Evolutionary conservation across 2,113 vertebrate species (phyloP).

Genomic region (Rana temporaria): DNA sequence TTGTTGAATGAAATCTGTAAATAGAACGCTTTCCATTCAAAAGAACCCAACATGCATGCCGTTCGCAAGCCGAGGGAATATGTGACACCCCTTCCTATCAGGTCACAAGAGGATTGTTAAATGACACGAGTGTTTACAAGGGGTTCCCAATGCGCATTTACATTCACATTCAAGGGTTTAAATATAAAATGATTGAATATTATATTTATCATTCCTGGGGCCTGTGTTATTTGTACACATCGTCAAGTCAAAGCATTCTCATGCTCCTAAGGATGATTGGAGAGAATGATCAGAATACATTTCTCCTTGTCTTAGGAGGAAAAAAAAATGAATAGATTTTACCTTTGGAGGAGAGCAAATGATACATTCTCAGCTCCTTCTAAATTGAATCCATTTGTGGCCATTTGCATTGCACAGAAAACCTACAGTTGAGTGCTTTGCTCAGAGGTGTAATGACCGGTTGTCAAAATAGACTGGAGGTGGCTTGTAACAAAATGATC

Average conservation of each 20-base stretch:
- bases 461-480: conserved; percentile 99
- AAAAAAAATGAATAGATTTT: conserved; percentile 79
- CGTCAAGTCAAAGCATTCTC: neutral
- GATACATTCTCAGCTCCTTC: conserved; percentile 89
- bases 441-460: conserved; percentile 95
- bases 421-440: conserved; percentile 96
- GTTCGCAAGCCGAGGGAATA: neutral
- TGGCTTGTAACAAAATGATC: conserved; percentile 97
- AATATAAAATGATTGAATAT: conserved; percentile 44
- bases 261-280: neutral
- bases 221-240: conserved; percentile 9
- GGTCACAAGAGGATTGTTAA: conserved; percentile 40
- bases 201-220: conserved; percentile 1
- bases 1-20: no score
- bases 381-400: conserved; percentile 97
- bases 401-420: conserved; percentile 96
- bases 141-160: conserved; percentile 4
- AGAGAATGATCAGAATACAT: conserved; percentile 65
- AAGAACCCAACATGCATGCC: neutral
- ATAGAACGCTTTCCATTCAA: neutral
- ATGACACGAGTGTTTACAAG: conserved; percentile 50
- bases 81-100: conserved; percentile 28
- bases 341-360: conserved; percentile 78
- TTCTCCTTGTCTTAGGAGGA: conserved; percentile 65
- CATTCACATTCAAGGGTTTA: conserved; percentile 24